Percentiles rank a stretch among this genome's conserved stretches.
Evolutionary conservation across 2,888 invertebrate genomes (phyloP).

Genomic region (Acrocera orbiculus): DNA sequence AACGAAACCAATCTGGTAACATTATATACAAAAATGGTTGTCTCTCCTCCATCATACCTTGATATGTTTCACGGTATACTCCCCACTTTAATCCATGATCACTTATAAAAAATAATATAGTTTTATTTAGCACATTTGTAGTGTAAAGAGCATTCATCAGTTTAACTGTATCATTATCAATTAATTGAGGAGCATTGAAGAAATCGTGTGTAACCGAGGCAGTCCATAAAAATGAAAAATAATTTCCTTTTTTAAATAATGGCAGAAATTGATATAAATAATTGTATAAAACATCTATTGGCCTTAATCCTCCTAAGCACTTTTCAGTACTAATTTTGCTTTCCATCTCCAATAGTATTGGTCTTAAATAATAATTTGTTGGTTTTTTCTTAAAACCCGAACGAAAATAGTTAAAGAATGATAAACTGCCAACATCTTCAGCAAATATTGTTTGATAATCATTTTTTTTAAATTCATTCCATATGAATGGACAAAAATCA

Average conservation of each 20-base stretch:
- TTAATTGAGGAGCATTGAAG: constrained; percentile 56
- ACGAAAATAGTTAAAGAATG: constrained; percentile 64
- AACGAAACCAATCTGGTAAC: constrained; percentile 53
- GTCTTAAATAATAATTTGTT: constrained; percentile 69
- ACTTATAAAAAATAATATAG: constrained; percentile 57
- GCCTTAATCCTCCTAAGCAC: constrained; percentile 52
- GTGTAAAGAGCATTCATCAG: constrained; percentile 14
- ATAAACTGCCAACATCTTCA: constrained; percentile 65
- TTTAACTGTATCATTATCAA: constrained; percentile 38
- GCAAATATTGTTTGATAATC: constrained; percentile 65
- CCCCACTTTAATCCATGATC: constrained; percentile 88
- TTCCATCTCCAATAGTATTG: constrained; percentile 54
- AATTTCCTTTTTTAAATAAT: constrained; percentile 36
- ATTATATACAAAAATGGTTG: constrained; percentile 61
- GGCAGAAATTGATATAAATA: constrained; percentile 48
- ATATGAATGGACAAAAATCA: constrained; percentile 67
- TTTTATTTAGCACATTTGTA: constrained; percentile 37
- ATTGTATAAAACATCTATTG: constrained; percentile 51
- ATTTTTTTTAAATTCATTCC: constrained; percentile 55
- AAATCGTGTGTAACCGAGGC: constrained; percentile 70
- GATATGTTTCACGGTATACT: constrained; percentile 58
- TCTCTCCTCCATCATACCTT: constrained; percentile 74
- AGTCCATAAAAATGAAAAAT: constrained; percentile 75
- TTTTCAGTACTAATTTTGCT: constrained; percentile 42
- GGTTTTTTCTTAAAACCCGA: constrained; percentile 61